A percentile compares a stretch with the other conserved stretches of the same genome.
phyloP scores from a whole-genome alignment of 2,888 invertebrate genomes.

The Drosophila neoperkinsi region DNA sequence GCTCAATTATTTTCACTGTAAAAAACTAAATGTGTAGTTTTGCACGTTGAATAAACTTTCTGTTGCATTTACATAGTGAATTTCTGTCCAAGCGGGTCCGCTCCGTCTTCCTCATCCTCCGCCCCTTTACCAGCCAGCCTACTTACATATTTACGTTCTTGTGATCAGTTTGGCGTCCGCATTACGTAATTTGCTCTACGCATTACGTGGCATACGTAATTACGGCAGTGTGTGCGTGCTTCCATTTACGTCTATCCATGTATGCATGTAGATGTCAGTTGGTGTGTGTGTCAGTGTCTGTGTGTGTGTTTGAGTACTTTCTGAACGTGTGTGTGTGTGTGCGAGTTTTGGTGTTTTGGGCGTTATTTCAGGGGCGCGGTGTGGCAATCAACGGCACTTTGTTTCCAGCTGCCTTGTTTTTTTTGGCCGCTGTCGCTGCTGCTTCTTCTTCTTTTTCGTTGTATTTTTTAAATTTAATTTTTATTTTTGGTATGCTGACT shows the following conservation, averaged over 20 bases:
- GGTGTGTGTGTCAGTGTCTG: slow-evolving; percentile 1
- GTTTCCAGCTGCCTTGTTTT: slow-evolving; percentile 29
- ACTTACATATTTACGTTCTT: slow-evolving; percentile 41
- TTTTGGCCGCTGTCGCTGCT: background rate
- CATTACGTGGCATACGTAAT: slow-evolving; percentile 67
- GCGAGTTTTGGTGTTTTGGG: slow-evolving; percentile 20
- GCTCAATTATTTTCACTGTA: background rate
- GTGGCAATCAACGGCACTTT: slow-evolving; percentile 51
- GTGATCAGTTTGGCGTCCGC: slow-evolving; percentile 54
- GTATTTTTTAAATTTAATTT: slow-evolving; percentile 10
- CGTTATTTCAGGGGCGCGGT: slow-evolving; percentile 51
- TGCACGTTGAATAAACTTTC: background rate
- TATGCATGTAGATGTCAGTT: background rate
- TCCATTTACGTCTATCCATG: background rate
- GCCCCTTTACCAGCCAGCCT: background rate
- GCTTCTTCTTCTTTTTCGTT: background rate
- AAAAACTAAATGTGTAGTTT: background rate
- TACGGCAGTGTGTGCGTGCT: slow-evolving; percentile 54
- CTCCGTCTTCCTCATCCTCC: background rate
- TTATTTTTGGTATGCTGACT: slow-evolving; percentile 3
- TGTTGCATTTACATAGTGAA: background rate
- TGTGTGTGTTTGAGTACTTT: slow-evolving; percentile 17
- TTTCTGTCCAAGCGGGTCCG: background rate
- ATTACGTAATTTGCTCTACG: slow-evolving; percentile 60
- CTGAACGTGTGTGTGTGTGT: background rate